Base-by-base conservation (phyloP, 2,797 vertebrate genomes). In the Phaenicophaeus curvirostris region DNA sequence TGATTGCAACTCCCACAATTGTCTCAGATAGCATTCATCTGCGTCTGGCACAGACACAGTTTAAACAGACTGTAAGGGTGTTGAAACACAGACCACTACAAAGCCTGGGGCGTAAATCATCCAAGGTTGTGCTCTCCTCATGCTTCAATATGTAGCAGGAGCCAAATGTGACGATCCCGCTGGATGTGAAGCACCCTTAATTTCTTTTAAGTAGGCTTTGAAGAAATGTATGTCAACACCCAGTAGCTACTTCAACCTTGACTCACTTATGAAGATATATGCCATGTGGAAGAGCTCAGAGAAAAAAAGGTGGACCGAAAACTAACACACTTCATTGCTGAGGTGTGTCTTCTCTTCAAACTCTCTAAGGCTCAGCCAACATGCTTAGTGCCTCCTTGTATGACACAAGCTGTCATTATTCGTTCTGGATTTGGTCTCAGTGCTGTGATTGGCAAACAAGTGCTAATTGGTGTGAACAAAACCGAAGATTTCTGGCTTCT, bases 311-410 rank as follows among this genome's bases (percentile, higher is more conserved):
- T 23, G 8, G 72, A 15, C 50, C 7, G 50, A 6, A 57, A 87
- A 50, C 37, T 19, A 57, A 30, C 13, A 27, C 4, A 24, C 14
- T 50, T 65, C 19, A 6, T 15, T 72, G 44, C 6, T n/a, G 39
- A 62, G 13, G 4, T 66, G 61, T 0, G 0, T 73, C 89, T 73
- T 27, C 16, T 63, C 44, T 35, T 21, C 39, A 61, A 48, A 28
- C 44, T 51, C 6, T 31, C 33, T 42, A 68, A 77, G 79, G 65
- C 25, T 92, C 37, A 28, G 89, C 25, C 8, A 6, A 25, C 0
- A 0, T 41, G 33, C 10, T 44, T 0, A 0, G 8, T 87, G 53
- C 12, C 55, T 28, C 48, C 31, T 31, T 41, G 33, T 0, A 0
- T 15, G 51, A 31, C 84, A 71, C 51, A 59, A 62, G 9, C 35